Evolutionary conservation across 2,113 vertebrate genomes (phyloP).

Genomic region (Poeciliopsis prolifica): DNA sequence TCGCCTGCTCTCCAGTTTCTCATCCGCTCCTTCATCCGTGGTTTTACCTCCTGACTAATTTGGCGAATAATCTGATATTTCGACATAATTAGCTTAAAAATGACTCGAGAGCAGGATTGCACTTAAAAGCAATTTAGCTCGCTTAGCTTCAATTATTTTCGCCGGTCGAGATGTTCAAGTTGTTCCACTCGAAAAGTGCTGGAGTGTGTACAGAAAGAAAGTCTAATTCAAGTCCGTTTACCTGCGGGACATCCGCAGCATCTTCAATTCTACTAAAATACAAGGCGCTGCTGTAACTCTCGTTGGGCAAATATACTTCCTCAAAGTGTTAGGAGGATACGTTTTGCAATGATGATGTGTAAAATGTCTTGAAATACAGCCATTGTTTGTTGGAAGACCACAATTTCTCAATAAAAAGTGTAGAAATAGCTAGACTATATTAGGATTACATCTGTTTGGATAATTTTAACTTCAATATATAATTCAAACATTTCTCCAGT

Average conservation of each 20-base stretch:
- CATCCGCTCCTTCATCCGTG: conserved; percentile 1
- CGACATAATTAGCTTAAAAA: conserved; percentile 57
- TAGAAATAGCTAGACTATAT: neutral
- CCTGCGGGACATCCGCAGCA: conserved; percentile 27
- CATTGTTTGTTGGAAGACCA: neutral
- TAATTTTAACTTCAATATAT: neutral
- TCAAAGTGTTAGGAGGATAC: neutral
- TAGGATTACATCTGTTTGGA: neutral
- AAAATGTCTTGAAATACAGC: neutral
- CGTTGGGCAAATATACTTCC: neutral
- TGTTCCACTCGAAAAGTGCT: conserved; percentile 29
- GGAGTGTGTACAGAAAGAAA: conserved; percentile 17
- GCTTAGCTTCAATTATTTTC: conserved; percentile 48
- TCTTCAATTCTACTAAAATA: neutral
- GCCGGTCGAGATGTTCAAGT: conserved; percentile 38
- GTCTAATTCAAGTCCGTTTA: conserved; percentile 29
- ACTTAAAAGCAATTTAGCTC: conserved; percentile 64
- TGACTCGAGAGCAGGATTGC: conserved; percentile 49
- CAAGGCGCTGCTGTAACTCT: neutral
- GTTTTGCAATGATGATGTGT: neutral
- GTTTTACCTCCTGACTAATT: conserved; percentile 47
- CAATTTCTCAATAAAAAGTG: neutral
- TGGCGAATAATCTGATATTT: conserved; percentile 55
- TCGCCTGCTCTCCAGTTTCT: conserved; percentile 3
- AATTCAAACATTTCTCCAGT: too few species aligned